These are phyloP conservation scores for Rhaphigaster nebulosa DNA, from an alignment of 2,888 invertebrate species.

Conservation along the genomic window DNA sequence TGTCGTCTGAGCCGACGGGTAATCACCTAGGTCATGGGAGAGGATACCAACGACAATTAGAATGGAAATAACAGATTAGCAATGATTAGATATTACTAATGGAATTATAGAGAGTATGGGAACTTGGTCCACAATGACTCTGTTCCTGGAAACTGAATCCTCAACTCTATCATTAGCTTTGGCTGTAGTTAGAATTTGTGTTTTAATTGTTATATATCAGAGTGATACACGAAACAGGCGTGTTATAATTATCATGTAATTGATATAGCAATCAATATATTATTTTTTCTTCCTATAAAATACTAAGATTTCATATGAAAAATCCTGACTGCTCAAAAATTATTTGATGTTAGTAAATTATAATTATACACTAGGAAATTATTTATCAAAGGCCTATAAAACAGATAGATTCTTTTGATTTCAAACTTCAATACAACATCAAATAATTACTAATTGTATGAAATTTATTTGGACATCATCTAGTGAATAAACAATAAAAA, in stretches of 20 bases:
- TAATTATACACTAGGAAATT: too few relatives aligned
- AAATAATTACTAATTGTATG: too few relatives aligned
- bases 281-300: neutral
- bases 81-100: neutral
- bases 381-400: too few relatives aligned
- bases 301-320: too few relatives aligned
- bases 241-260: neutral
- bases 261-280: neutral
- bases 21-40: constrained; percentile 36
- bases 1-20: neutral
- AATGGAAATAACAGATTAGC: neutral
- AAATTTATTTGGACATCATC: too few relatives aligned
- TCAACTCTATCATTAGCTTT: neutral
- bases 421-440: too few relatives aligned
- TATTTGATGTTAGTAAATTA: too few relatives aligned
- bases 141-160: neutral
- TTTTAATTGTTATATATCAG: neutral
- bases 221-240: neutral
- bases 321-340: too few relatives aligned
- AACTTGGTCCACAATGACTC: neutral
- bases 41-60: neutral
- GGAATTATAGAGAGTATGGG: constrained; percentile 31
- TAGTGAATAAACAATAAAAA: too few relatives aligned
- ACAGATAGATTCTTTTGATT: too few relatives aligned
- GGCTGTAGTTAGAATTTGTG: neutral